Conservation (phyloP, 2,113 vertebrate species). For the Dasypus novemcinctus region DNA sequence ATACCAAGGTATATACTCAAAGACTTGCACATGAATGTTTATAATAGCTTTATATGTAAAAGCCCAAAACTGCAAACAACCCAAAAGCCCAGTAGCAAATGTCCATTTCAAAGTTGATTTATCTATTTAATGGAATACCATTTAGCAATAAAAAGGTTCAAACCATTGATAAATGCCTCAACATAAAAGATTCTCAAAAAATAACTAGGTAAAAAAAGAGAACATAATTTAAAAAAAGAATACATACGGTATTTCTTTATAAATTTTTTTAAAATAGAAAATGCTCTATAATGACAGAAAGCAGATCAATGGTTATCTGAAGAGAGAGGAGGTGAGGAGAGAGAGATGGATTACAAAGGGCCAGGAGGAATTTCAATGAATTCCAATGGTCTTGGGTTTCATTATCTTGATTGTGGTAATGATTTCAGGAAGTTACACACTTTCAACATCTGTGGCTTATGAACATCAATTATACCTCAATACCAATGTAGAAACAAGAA, state of each 20-base stretch:
- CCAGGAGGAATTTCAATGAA: neutral
- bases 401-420: neutral
- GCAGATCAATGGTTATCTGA: neutral
- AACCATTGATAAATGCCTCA: neutral
- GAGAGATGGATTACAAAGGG: neutral
- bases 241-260: neutral
- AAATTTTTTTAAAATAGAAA: neutral
- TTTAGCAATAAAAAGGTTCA: neutral
- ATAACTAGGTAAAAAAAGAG: neutral
- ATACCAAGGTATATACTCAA: neutral
- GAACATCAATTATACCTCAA: neutral
- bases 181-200: neutral
- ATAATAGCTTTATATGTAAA: neutral
- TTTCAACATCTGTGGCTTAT: neutral
- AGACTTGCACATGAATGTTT: neutral
- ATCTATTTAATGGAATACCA: neutral
- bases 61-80: neutral
- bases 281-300: neutral
- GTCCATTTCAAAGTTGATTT: neutral
- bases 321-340: neutral
- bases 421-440: neutral
- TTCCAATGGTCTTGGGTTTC: neutral
- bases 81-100: neutral
- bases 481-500: neutral
- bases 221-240: neutral